Percentiles rank a stretch among this genome's conserved stretches.
phyloP scores from a whole-genome alignment of 2,888 invertebrate species.

The Hirtodrosophila histrioides region DNA sequence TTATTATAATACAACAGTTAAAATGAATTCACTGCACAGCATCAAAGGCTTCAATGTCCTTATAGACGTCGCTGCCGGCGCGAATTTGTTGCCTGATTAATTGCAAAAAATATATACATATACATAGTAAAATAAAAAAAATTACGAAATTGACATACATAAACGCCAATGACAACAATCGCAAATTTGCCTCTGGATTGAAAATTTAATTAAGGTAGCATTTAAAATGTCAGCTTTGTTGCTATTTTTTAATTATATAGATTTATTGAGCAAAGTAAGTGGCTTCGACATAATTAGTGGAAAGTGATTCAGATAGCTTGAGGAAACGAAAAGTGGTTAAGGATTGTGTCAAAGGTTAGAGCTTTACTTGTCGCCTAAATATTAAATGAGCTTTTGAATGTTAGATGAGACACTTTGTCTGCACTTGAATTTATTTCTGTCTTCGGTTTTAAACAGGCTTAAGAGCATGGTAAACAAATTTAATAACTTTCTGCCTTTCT shows the following conservation, averaged over 20 bases:
- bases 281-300: background rate
- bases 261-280: conserved; percentile 38
- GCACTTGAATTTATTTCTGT: too few species aligned
- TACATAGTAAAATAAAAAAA: conserved; percentile 1
- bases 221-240: conserved; percentile 19
- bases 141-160: conserved; percentile 12
- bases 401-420: too few species aligned
- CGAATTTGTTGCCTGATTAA: conserved; percentile 15
- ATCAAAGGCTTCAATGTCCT: conserved; percentile 1
- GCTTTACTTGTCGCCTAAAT: too few species aligned
- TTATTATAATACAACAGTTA: conserved; percentile 18
- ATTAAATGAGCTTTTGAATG: too few species aligned
- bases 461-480: too few species aligned
- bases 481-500: too few species aligned
- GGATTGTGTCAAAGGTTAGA: background rate
- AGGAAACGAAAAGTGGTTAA: background rate
- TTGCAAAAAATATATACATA: conserved; percentile 2
- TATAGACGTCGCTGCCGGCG: background rate
- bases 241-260: conserved; percentile 19
- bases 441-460: too few species aligned
- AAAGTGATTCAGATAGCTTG: background rate
- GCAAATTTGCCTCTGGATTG: conserved; percentile 18
- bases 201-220: conserved; percentile 41
- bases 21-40: conserved; percentile 9
- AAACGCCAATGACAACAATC: background rate